Evolutionary conservation across 2,797 vertebrate genomes (phyloP).

Genomic region (Simalia tracyae): DNA sequence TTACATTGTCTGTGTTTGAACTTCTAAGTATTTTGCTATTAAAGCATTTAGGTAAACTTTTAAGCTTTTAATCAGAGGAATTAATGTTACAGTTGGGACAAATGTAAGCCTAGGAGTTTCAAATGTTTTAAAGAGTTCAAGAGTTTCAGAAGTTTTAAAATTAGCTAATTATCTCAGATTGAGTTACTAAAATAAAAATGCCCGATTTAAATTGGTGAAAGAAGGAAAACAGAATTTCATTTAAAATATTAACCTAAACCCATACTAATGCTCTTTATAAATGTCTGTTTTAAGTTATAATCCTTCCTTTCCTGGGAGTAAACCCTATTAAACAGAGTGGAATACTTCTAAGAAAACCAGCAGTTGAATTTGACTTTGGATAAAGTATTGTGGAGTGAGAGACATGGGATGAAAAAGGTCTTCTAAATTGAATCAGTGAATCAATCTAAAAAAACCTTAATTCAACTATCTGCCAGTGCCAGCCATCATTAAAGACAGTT

Average conservation of each 20-base stretch:
- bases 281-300: not conserved
- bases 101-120: not conserved
- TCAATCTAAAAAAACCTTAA: constrained; percentile 19
- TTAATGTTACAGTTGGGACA: not conserved
- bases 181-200: not conserved
- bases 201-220: not conserved
- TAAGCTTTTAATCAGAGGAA: not conserved
- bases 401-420: not conserved
- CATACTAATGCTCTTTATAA: not conserved
- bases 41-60: not conserved
- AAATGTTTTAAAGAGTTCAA: not conserved
- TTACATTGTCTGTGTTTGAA: not conserved
- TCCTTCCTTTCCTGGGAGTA: not conserved
- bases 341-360: not conserved
- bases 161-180: not conserved
- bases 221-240: not conserved
- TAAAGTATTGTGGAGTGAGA: not conserved
- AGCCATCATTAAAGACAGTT: constrained; percentile 22
- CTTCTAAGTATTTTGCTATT: not conserved
- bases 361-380: not conserved
- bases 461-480: constrained; percentile 28
- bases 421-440: not conserved
- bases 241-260: not conserved
- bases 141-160: not conserved
- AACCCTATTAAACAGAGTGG: not conserved